A percentile compares a stretch with the other conserved stretches of the same genome.
phyloP scores from a whole-genome alignment of 37 sponge, comb jelly and placozoan genomes.

The Bolinopsis microptera region DNA sequence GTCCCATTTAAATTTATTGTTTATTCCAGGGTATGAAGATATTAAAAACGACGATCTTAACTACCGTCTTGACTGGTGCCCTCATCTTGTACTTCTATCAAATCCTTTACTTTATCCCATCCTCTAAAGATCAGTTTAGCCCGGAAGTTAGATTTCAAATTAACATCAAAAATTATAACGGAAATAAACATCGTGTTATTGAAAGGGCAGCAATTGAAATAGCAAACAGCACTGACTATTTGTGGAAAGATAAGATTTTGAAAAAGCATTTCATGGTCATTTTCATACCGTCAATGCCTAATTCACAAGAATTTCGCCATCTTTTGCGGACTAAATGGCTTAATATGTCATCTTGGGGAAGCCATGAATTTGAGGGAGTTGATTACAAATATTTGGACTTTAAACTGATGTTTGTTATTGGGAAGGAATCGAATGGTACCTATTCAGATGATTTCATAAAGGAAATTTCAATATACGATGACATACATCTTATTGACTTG shows the following conservation, averaged over 20 bases:
- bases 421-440: background rate
- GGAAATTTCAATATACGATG: background rate
- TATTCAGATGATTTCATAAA: background rate
- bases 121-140: too few species aligned
- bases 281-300: background rate
- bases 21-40: background rate
- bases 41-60: background rate
- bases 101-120: background rate
- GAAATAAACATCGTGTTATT: too few species aligned
- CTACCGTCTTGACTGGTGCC: background rate
- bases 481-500: background rate
- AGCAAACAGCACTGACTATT: too few species aligned
- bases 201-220: too few species aligned
- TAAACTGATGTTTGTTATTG: constrained; percentile 29
- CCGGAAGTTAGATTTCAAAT: too few species aligned
- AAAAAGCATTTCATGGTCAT: constrained; percentile 13
- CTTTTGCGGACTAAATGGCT: background rate
- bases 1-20: too few species aligned
- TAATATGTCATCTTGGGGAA: background rate
- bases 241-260: too few species aligned
- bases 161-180: too few species aligned
- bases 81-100: background rate
- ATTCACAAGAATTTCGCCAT: background rate
- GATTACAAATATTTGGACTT: background rate
- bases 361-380: background rate